Evolutionary conservation across 2,797 vertebrate genomes (phyloP).

Genomic region (Anomalospiza imberbis): DNA sequence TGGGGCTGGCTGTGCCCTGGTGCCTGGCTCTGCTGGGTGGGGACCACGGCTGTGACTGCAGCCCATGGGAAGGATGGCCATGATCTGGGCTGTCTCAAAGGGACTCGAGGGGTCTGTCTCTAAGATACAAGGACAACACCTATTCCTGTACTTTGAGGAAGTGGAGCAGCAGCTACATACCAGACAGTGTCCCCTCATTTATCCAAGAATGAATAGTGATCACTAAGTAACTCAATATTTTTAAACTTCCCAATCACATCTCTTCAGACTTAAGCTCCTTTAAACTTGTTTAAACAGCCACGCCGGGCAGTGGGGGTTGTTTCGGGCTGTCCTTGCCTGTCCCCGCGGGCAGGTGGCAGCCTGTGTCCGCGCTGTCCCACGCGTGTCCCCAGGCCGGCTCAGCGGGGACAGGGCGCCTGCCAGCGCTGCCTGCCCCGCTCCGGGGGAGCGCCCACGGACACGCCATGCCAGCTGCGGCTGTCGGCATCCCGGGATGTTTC

Average conservation of each 20-base stretch:
- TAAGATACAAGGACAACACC: neutral
- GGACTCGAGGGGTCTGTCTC: neutral
- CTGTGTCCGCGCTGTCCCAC: neutral
- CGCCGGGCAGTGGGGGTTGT: fast-evolving
- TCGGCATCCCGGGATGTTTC: fast-evolving
- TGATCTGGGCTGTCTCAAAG: neutral
- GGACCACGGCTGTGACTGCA: neutral
- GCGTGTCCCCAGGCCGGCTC: neutral
- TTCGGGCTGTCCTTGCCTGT: fast-evolving
- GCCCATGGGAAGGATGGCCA: fast-evolving
- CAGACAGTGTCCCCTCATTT: neutral
- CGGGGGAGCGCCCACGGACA: no score
- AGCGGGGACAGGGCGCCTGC: fast-evolving
- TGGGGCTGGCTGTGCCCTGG: neutral
- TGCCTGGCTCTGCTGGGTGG: neutral
- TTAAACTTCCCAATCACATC: neutral
- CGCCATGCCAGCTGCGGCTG: neutral
- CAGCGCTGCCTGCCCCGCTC: neutral
- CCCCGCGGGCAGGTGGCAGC: neutral
- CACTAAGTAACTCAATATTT: neutral
- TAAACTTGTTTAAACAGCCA: neutral
- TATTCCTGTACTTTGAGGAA: neutral
- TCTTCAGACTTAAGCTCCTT: neutral
- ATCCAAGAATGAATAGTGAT: neutral
- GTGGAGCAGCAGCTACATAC: neutral